A percentile compares a stretch with the other conserved stretches of the same genome.
phyloP scores from a whole-genome alignment of 2,113 vertebrate genomes.

The Theristicus caerulescens region DNA sequence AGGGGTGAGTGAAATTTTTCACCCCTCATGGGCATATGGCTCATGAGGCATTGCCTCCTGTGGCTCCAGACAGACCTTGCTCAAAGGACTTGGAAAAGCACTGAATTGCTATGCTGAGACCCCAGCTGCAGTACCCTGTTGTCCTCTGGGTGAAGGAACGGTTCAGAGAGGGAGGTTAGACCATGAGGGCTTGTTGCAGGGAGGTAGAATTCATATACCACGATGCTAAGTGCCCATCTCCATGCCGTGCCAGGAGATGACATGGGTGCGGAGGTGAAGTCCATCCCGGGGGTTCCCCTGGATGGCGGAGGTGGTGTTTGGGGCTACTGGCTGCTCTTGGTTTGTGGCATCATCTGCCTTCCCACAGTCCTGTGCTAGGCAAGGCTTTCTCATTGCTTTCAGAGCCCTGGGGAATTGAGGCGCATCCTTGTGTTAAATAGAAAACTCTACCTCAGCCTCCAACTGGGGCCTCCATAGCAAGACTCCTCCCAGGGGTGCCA shows the following conservation, averaged over 20 bases:
- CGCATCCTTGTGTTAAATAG: background rate
- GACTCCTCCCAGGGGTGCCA: background rate
- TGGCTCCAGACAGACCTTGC: background rate
- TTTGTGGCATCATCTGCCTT: background rate
- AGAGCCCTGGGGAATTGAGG: background rate
- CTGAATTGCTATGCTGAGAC: background rate
- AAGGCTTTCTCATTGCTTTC: background rate
- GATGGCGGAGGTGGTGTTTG: background rate
- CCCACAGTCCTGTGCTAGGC: background rate
- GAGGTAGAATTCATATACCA: background rate
- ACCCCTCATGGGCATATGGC: too few species aligned
- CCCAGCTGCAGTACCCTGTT: background rate
- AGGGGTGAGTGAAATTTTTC: background rate
- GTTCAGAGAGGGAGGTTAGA: background rate
- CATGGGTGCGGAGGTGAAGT: background rate
- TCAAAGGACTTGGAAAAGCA: background rate
- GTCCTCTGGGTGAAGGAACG: background rate
- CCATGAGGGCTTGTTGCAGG: rapidly evolving
- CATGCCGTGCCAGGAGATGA: background rate
- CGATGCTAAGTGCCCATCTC: too few species aligned
- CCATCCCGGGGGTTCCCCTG: background rate
- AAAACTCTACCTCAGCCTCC: background rate
- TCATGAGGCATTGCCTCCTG: background rate
- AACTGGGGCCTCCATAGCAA: background rate
- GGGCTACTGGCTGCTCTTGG: background rate